phyloP scores from a whole-genome alignment of 2,113 vertebrate genomes.

The Morone chrysops region DNA sequence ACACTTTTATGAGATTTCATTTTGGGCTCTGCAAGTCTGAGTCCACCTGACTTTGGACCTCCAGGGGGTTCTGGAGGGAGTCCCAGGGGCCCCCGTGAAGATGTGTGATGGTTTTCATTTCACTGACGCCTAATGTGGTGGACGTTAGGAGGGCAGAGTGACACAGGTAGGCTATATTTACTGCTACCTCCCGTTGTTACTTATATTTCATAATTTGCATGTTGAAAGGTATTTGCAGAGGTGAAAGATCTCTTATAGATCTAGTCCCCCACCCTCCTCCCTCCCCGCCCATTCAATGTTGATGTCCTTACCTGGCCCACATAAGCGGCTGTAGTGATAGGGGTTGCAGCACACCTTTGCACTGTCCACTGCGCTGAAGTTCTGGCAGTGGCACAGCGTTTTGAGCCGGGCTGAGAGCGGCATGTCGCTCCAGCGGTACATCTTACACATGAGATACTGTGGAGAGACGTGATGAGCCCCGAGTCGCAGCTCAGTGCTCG shows the following conservation, averaged over 20 bases:
- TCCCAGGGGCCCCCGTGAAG: not conserved
- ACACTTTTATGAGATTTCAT: not conserved
- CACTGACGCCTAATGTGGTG: not conserved
- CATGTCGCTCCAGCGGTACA: constrained; percentile 96
- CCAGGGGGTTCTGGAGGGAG: not conserved
- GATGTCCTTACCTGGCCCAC: constrained; percentile 91
- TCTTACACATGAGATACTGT: constrained; percentile 89
- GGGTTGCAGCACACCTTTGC: constrained; percentile 94
- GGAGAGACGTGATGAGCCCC: constrained; percentile 86
- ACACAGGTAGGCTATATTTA: no score
- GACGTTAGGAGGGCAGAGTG: not conserved
- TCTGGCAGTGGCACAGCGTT: constrained; percentile 90
- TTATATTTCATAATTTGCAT: not conserved
- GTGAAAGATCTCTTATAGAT: not conserved
- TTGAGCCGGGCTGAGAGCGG: constrained; percentile 90
- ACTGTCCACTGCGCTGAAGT: constrained; percentile 82
- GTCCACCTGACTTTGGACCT: not conserved
- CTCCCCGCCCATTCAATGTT: not conserved
- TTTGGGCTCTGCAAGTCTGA: not conserved
- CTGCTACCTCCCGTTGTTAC: no score
- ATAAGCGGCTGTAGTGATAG: constrained; percentile 96
- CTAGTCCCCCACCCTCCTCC: no score
- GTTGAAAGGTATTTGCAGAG: not conserved
- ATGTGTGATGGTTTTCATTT: not conserved
- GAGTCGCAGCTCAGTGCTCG: constrained; percentile 86